Evolutionary conservation across 2,113 vertebrate species (phyloP).

Genomic region (Ciconia maguari): DNA sequence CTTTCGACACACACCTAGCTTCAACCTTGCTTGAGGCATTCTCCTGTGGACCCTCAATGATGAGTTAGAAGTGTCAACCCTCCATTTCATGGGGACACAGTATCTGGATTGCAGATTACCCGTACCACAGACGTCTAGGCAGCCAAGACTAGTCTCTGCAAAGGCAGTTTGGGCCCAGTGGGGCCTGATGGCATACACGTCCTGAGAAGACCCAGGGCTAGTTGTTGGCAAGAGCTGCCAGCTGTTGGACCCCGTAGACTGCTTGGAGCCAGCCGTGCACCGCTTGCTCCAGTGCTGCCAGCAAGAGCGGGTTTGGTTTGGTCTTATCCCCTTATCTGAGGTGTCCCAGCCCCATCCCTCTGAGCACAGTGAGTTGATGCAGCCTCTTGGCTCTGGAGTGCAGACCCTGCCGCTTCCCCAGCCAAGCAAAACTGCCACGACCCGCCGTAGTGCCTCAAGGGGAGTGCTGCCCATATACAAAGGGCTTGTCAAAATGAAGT

Average conservation of each 20-base stretch:
- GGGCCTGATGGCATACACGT: not conserved
- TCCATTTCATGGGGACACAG: not conserved
- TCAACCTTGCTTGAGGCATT: not conserved
- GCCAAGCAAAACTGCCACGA: not conserved
- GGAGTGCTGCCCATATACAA: not conserved
- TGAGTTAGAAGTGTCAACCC: not conserved
- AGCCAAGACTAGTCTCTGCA: not conserved
- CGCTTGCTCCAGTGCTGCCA: not conserved
- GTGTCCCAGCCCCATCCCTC: not conserved
- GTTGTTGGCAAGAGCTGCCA: not conserved
- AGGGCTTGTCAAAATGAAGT: not conserved
- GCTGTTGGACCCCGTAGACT: not conserved
- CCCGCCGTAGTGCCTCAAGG: not conserved
- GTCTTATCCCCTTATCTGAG: not conserved
- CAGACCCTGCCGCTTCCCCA: not conserved
- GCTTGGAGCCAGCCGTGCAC: not conserved
- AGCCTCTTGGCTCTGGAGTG: not conserved
- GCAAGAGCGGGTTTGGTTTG: not conserved
- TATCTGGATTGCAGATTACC: not conserved
- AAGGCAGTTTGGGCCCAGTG: not conserved
- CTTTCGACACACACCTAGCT: not conserved
- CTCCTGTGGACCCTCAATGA: not conserved
- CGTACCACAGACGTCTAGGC: rapidly evolving
- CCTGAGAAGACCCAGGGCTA: not conserved
- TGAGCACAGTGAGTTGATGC: not conserved